Evolutionary conservation across 1,140 invertebrate genomes (phyloP), one percentile per base, ranked within the genome.

Genomic region (Heliothis virescens): DNA sequence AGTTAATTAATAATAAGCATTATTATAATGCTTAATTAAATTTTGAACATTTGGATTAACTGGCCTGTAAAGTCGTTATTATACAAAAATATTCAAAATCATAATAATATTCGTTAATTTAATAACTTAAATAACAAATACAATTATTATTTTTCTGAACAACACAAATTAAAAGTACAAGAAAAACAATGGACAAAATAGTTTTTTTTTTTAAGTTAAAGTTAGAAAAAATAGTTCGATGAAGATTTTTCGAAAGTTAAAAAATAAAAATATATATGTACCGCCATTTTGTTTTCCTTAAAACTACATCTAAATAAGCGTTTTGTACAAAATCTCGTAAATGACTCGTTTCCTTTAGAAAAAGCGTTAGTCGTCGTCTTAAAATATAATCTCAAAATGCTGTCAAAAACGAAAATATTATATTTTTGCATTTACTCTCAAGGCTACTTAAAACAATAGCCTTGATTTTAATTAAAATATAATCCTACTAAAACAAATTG

Each of bases 291-390:
- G 50, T 60, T 74, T 74, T 60, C 15, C 34, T 74, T 60, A 47
- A 9, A 74, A 74, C 34, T 74, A 74, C 34, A 26, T 60, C 72
- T 74, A 74, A 74, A 47, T 74, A 76, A 76, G 73, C 73, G 73
- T 76, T 76, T 76, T 76, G 60, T 63, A 76, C 73, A 76, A 29
- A 16, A 76, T 47, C 52, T 60, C 63, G 16, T 47, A 59, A 78
- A 82, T 83, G 79, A 78, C 65, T 89, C 87, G 72, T 75, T 74
- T 89, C 87, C 86, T 77, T 86, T 80, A 53, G 79, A 76, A 82
- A 86, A 79, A 84, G 87, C 87, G 52, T 76, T 63, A 75, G 85
- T 87, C 85, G 82, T 87, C 34, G 48, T 80, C 47, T 72, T 21
- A 50, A 41, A n/a, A n/a, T 18, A 16, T 10, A 57, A 57, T 0